Conservation (phyloP, 2,113 vertebrate species). For the Cyprinus carpio region DNA sequence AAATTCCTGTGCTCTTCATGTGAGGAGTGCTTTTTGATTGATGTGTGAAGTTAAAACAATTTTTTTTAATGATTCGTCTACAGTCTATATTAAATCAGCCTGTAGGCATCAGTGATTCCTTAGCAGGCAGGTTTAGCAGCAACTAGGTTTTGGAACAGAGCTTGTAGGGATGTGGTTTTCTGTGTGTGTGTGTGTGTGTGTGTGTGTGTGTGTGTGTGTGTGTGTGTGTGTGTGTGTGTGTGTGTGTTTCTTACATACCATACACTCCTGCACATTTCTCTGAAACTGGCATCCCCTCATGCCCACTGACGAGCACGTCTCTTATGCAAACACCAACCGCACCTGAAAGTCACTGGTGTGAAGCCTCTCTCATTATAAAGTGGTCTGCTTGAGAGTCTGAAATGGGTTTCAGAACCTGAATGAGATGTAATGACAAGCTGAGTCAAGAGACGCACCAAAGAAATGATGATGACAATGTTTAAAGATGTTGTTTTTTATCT, state of each 20-base stretch:
- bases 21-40: background rate
- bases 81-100: background rate
- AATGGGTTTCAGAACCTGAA: background rate
- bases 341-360: constrained; percentile 5
- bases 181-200: background rate
- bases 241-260: background rate
- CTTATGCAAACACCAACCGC: background rate
- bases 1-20: background rate
- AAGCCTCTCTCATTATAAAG: background rate
- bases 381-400: background rate
- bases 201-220: background rate
- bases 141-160: background rate
- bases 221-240: background rate
- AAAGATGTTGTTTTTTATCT: background rate
- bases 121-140: background rate
- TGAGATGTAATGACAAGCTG: background rate
- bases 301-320: background rate
- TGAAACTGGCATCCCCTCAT: background rate
- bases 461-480: background rate
- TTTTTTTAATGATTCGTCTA: background rate
- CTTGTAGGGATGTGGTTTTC: constrained; percentile 45
- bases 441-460: background rate
- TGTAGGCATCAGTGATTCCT: background rate
- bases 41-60: background rate
- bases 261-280: background rate